Base-by-base conservation (phyloP, 2,888 invertebrate species). In the Dryadula phaetusa region DNA sequence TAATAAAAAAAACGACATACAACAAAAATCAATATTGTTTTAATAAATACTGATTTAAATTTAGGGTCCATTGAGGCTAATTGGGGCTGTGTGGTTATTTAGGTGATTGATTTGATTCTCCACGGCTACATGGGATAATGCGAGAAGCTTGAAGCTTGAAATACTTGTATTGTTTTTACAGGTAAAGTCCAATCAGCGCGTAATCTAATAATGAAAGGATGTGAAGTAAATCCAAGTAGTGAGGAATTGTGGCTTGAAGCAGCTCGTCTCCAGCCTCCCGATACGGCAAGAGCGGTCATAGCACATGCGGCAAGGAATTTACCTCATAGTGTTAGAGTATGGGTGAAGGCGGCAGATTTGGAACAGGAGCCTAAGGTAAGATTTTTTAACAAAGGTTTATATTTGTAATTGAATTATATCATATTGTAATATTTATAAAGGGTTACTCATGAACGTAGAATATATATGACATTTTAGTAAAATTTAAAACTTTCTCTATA, bases 221-320 rank as follows among this genome's bases (percentile, higher is more conserved):
- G 99, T 81, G 98, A 98, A 81, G 98, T 98, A 71, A 99, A 99
- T 90, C 98, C 98, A 0, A 97, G 97, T 78, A 98, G 98, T 52
- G 99, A 99, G 87, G 99, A 99, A 87, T 92, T 99, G 4, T 99
- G 99, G 99, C 88, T 99, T 14, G 99, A 99, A 88, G 99, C 99
- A 0, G 99, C 99, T 0, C 94, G 99, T 8, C 87, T 99, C 0
- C 98, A 99, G 84, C 98, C 99, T 0, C 95, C 96, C 0, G 99
- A 99, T 79, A 98, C 98, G 0, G 98, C 98, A 0, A 97, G 98
- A 75, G 98, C 98, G 0, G 98, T 99, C 1, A 98, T 99, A 62
- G 98, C 99, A 0, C 99, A 99, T 84, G 99, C 99, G 0, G 99
- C 99, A 0, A 92, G 98, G 14, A 98, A 99, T 78, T 95, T 99